Conservation (phyloP, 2,113 vertebrate species). For the Amphiprion ocellaris region DNA sequence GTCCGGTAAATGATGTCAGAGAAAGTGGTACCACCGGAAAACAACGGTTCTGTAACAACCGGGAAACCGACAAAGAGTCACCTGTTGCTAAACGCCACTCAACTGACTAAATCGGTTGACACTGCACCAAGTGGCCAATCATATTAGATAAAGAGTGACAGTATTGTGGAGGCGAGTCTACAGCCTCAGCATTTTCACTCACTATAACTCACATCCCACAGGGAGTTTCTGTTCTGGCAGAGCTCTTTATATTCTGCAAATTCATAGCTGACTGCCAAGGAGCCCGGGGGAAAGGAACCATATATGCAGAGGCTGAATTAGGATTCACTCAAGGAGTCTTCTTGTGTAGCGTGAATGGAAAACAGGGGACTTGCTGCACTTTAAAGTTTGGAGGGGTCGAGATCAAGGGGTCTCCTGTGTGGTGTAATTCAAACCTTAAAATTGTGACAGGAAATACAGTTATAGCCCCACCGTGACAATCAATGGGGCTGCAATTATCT, state of each 20-base stretch:
- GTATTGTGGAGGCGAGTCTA: slow-evolving; percentile 14
- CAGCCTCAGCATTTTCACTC: slow-evolving; percentile 49
- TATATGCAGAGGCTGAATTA: slow-evolving; percentile 45
- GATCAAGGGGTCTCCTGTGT: slow-evolving; percentile 43
- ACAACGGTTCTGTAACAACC: slow-evolving; percentile 23
- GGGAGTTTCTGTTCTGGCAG: slow-evolving; percentile 32
- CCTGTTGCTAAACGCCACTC: slow-evolving; percentile 33
- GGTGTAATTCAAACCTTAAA: slow-evolving; percentile 61
- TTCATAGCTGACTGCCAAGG: slow-evolving; percentile 8
- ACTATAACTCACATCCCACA: slow-evolving; percentile 20
- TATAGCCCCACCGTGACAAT: slow-evolving; percentile 62
- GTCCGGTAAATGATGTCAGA: slow-evolving; percentile 73
- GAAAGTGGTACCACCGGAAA: slow-evolving; percentile 63
- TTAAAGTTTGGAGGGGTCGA: slow-evolving; percentile 25
- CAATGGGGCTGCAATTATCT: slow-evolving; percentile 60
- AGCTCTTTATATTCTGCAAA: slow-evolving; percentile 20
- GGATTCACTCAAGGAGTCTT: slow-evolving; percentile 28
- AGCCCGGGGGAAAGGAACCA: slow-evolving; percentile 12
- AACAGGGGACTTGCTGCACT: slow-evolving; percentile 34
- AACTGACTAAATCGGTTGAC: not conserved
- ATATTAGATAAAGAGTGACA: slow-evolving; percentile 34
- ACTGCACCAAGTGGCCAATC: slow-evolving; percentile 21
- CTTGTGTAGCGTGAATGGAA: slow-evolving; percentile 46
- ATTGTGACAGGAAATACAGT: slow-evolving; percentile 57
- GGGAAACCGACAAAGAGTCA: slow-evolving; percentile 51